These are phyloP conservation scores for Gila robusta DNA, from an alignment of 2,797 vertebrate species.

Conservation along the genomic window DNA sequence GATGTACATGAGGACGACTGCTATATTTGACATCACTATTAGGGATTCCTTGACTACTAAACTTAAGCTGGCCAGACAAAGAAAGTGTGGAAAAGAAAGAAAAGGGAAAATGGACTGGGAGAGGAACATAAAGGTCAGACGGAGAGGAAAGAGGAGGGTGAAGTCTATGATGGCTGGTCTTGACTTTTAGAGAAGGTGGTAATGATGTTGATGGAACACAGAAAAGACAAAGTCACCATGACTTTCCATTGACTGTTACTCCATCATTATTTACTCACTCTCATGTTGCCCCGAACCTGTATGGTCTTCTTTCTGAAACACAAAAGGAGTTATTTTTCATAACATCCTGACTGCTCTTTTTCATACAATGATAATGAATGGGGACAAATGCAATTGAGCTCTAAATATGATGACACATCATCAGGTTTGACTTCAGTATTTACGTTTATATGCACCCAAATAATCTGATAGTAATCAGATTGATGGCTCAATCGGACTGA, in stretches of 20 bases:
- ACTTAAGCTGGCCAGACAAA: conserved; percentile 67
- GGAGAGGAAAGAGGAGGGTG: neutral
- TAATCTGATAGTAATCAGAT: neutral
- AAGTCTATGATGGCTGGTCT: conserved; percentile 28
- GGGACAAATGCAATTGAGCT: neutral
- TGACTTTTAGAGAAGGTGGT: conserved; percentile 34
- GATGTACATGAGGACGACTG: conserved; percentile 71
- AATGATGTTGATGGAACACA: conserved; percentile 19
- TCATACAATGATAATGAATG: neutral
- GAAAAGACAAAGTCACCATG: conserved; percentile 7
- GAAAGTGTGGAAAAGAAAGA: neutral
- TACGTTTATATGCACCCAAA: neutral
- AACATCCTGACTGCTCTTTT: neutral
- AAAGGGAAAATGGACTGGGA: conserved; percentile 3
- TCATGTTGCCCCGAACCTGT: neutral
- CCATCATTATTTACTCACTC: conserved; percentile 5
- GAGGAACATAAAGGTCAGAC: conserved; percentile 8
- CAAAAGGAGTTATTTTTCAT: neutral
- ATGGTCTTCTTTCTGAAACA: conserved; percentile 7
- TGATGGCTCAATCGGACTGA: neutral
- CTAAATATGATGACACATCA: neutral
- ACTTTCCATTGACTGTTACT: neutral
- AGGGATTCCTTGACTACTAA: conserved; percentile 82
- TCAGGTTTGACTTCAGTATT: neutral
- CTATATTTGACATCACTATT: conserved; percentile 76